Evolutionary conservation across 2,888 invertebrate genomes (phyloP).

Genomic region (Drosophila mimica): DNA sequence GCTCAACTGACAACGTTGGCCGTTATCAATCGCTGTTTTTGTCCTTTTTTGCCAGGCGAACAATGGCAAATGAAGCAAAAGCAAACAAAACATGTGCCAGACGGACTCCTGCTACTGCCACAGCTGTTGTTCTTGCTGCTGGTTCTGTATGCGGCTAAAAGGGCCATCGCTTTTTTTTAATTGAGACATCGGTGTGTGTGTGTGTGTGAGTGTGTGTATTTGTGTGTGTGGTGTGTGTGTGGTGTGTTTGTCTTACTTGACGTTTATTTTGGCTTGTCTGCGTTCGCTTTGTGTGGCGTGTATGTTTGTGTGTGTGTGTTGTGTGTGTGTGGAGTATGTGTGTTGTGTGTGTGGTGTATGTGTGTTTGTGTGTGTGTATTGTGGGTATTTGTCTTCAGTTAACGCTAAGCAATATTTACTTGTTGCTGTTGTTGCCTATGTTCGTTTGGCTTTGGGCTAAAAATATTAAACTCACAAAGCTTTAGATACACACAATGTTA

Average conservation of each 20-base stretch:
- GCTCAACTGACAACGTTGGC: slow-evolving; percentile 39
- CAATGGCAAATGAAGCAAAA: slow-evolving; percentile 72
- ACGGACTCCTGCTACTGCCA: slow-evolving; percentile 44
- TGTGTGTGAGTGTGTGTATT: slow-evolving; percentile 38
- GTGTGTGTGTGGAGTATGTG: slow-evolving; percentile 5
- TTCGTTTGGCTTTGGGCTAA: slow-evolving; percentile 74
- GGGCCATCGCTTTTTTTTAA: slow-evolving; percentile 72
- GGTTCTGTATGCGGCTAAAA: slow-evolving; percentile 37
- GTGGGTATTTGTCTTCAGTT: slow-evolving; percentile 69
- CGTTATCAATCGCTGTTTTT: slow-evolving; percentile 54
- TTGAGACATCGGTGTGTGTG: slow-evolving; percentile 72
- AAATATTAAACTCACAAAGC: slow-evolving; percentile 73
- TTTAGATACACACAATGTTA: slow-evolving; percentile 56
- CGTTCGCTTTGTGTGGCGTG: slow-evolving; percentile 17
- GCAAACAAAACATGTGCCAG: slow-evolving; percentile 74
- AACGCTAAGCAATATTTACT: slow-evolving; percentile 58
- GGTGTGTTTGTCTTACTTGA: slow-evolving; percentile 23
- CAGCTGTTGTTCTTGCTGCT: slow-evolving; percentile 27
- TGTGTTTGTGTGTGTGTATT: slow-evolving; percentile 9
- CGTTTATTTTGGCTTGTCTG: slow-evolving; percentile 53
- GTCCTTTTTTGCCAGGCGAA: slow-evolving; percentile 55
- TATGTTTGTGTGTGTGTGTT: slow-evolving; percentile 12
- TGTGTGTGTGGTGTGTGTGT: slow-evolving; percentile 49
- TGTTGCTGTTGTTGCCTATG: slow-evolving; percentile 31
- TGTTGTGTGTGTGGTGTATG: too few relatives aligned